Evolutionary conservation across 2,113 vertebrate species (phyloP), one percentile per base, ranked within the genome.

Genomic region (Myrmecobius fasciatus): DNA sequence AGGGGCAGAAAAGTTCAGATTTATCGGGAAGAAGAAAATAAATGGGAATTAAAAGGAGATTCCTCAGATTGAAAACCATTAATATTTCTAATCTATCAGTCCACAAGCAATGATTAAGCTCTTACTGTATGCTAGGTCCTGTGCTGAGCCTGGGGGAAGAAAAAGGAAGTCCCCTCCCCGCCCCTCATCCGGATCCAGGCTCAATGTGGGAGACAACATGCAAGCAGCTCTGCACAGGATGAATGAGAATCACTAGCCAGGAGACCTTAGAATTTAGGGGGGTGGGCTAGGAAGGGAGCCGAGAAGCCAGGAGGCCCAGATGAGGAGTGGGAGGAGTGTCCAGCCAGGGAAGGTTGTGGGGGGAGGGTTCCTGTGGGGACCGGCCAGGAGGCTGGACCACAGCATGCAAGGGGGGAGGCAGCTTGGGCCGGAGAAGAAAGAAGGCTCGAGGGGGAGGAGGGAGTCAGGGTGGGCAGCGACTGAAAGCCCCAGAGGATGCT

Each of bases 21-120:
- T 94, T 90, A 52, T 96, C 47, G 94, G 54, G 89, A 31, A 93
- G 5, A 96, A 25, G 92, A 22, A 95, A 90, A 90, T 91, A 95
- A 90, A 90, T 91, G 2, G 52, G 92, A 91, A 89, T 52, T 31
- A 10, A 94, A 94, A 89, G 8, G 56, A 75, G 8, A 36, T 36
- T 67, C 0, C 22, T 90, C 7, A n/a, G 67, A 54, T 91, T 56
- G 4, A 60, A 25, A 92, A 91, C 95, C 94, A 47, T 3, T 56
- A 20, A n/a, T 20, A n/a, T 43, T 75, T 17, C 67, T 20, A 17
- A 14, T n/a, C 31, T n/a, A 4, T n/a, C 7, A 8, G 7, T 60
- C 17, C 17, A 43, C 36, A 75, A 75, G 36, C 14, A 20, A 22
- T 43, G 17, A 22, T 6, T n/a, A n/a, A n/a, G 17, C 0, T 0